Conservation (phyloP, 2,113 vertebrate genomes). For the Ceyx cyanopectus region DNA sequence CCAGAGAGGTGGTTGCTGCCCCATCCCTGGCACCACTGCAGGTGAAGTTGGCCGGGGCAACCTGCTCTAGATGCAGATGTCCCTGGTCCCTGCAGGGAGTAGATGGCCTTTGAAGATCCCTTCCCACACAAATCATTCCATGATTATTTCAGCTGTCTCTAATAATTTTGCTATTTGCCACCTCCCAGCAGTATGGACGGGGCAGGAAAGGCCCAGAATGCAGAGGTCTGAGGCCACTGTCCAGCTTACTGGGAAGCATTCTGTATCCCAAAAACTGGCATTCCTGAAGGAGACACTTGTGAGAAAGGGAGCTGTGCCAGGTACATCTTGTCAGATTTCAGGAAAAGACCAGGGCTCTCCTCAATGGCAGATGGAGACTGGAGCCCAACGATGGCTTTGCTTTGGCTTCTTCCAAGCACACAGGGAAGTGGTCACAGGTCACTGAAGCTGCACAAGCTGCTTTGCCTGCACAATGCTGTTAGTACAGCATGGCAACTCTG, state of each 20-base stretch:
- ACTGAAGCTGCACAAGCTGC: not conserved
- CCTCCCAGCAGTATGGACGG: not conserved
- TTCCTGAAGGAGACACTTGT: not conserved
- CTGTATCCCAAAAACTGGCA: not conserved
- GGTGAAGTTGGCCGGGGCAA: no score
- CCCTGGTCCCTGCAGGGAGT: not conserved
- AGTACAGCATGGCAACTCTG: not conserved
- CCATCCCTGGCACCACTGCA: no score
- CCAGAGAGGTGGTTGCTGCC: no score
- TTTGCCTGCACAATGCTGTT: not conserved
- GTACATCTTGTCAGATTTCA: not conserved
- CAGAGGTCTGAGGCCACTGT: not conserved
- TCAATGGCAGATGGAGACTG: not conserved
- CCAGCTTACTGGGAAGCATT: not conserved
- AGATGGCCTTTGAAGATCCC: not conserved
- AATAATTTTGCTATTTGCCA: not conserved
- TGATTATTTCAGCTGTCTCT: not conserved
- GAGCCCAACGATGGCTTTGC: rapidly evolving
- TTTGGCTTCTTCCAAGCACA: not conserved
- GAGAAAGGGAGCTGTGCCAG: not conserved
- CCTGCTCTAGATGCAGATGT: no score
- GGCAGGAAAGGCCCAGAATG: not conserved
- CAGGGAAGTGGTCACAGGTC: rapidly evolving
- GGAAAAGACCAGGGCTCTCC: not conserved
- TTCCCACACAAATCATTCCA: not conserved